Evolutionary conservation across 2,888 invertebrate species (phyloP).

Genomic region (Periphyllus acericola): DNA sequence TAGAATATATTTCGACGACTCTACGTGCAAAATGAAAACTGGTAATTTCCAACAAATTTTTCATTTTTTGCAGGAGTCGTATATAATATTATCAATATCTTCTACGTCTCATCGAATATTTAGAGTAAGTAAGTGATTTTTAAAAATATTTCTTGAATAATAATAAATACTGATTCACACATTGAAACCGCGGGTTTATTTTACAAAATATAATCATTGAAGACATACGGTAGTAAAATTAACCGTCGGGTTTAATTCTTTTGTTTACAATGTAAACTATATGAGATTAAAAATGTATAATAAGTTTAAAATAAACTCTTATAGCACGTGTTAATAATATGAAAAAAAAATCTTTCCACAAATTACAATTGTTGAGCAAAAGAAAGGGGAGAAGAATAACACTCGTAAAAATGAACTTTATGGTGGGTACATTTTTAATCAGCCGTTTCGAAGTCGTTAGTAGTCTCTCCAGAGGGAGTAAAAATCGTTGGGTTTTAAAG

Average conservation of each 20-base stretch:
- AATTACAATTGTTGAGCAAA: slow-evolving; percentile 39
- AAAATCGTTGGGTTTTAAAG: slow-evolving; percentile 45
- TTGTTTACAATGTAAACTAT: not conserved
- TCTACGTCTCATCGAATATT: not conserved
- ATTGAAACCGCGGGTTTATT: not conserved
- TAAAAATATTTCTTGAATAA: not conserved
- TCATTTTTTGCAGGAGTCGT: not conserved
- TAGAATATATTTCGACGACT: not conserved
- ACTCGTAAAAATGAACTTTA: slow-evolving; percentile 57
- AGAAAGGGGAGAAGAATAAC: slow-evolving; percentile 22
- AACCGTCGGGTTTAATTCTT: not conserved
- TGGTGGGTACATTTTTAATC: slow-evolving; percentile 59
- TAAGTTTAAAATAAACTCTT: slow-evolving; percentile 3
- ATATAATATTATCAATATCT: not conserved
- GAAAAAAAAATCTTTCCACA: slow-evolving; percentile 36
- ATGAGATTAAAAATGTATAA: not conserved
- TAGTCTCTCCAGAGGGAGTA: slow-evolving; percentile 38
- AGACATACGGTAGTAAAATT: too few species aligned
- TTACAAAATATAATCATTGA: not conserved
- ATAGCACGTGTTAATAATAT: slow-evolving; percentile 16
- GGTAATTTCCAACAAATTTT: not conserved
- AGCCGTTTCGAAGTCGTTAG: slow-evolving; percentile 49
- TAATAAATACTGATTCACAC: not conserved
- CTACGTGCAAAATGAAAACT: not conserved
- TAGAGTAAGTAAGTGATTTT: not conserved